Percentiles rank a stretch among this genome's conserved stretches.
These are phyloP conservation scores for Propithecus deckenii DNA, from an alignment of 2,797 vertebrate genomes.

Conservation along the genomic window DNA sequence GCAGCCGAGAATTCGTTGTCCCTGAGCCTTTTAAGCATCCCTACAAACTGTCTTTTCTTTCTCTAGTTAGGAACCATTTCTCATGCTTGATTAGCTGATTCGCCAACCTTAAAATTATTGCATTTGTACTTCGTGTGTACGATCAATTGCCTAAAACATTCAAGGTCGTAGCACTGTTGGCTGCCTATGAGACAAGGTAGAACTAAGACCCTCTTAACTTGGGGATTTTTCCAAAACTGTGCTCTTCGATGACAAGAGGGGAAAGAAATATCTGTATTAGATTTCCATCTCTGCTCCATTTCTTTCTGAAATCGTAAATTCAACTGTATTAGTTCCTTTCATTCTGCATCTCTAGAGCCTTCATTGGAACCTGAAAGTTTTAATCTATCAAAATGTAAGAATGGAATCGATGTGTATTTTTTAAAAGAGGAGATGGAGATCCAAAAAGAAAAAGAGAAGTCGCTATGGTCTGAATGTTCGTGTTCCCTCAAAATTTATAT, in stretches of 20 bases:
- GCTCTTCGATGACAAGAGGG: not conserved
- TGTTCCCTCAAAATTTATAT: not conserved
- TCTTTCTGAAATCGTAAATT: not conserved
- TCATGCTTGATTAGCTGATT: not conserved
- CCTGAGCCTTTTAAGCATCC: slow-evolving; percentile 28
- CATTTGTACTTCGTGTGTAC: not conserved
- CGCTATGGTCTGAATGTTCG: not conserved
- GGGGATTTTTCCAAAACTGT: not conserved
- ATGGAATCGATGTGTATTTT: not conserved
- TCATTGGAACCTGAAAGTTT: not conserved
- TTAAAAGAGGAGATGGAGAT: not conserved
- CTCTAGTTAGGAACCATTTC: not conserved
- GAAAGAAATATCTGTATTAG: not conserved
- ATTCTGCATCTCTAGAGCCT: not conserved
- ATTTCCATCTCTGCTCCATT: not conserved
- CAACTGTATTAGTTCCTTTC: not conserved
- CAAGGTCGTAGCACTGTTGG: not conserved
- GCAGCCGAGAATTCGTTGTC: not conserved
- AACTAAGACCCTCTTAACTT: not conserved
- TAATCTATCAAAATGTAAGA: slow-evolving; percentile 22
- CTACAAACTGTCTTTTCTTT: not conserved
- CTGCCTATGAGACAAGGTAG: not conserved
- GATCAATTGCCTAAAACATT: not conserved
- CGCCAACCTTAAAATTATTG: not conserved
- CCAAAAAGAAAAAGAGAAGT: not conserved